phyloP scores from a whole-genome alignment of 2,113 vertebrate genomes.

The Platysteira castanea region DNA sequence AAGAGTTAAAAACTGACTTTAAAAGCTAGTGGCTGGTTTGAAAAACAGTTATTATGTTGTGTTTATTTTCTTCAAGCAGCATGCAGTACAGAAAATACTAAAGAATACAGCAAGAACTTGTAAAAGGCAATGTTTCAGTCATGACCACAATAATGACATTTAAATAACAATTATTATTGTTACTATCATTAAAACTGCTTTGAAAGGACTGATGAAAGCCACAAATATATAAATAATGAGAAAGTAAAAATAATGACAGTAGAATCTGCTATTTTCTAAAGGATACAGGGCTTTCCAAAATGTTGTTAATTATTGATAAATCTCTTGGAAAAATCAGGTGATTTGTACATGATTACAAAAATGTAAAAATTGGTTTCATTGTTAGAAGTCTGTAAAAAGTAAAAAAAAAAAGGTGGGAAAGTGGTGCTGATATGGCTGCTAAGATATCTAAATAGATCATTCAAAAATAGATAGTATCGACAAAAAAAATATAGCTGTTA shows the following conservation, averaged over 20 bases:
- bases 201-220: neutral
- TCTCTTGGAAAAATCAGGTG: neutral
- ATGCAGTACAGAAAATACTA: neutral
- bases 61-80: neutral
- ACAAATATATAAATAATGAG: neutral
- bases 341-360: neutral
- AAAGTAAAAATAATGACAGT: neutral
- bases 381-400: neutral
- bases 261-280: neutral
- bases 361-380: neutral
- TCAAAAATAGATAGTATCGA: neutral
- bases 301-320: neutral
- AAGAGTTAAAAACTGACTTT: neutral
- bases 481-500: neutral
- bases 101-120: neutral
- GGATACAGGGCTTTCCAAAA: neutral
- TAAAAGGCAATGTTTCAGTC: neutral
- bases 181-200: neutral
- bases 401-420: neutral
- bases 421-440: neutral
- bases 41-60: neutral
- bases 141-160: neutral
- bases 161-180: neutral
- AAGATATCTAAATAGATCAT: neutral
- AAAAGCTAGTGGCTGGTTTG: neutral